phyloP scores from a whole-genome alignment of 2,888 invertebrate species.

The Craniophora ligustri region DNA sequence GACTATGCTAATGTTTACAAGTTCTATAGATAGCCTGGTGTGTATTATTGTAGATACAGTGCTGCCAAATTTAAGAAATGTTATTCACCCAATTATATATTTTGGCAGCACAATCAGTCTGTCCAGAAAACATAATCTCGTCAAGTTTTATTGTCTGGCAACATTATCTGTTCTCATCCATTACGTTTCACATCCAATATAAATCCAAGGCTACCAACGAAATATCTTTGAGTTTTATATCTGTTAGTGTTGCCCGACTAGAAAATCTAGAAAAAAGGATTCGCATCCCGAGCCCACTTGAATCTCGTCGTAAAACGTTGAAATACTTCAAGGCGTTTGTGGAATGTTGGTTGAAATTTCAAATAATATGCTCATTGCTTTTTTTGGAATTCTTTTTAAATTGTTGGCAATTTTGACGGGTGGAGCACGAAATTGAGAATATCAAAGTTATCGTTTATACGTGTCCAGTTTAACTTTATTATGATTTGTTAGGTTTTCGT shows the following conservation, averaged over 20 bases:
- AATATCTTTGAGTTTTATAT: constrained; percentile 31
- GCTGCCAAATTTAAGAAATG: neutral
- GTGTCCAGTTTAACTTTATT: constrained; percentile 30
- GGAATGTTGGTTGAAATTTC: constrained; percentile 35
- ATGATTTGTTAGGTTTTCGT: constrained; percentile 34
- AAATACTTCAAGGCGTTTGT: constrained; percentile 32
- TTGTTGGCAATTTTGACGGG: constrained; percentile 14
- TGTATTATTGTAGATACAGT: no score
- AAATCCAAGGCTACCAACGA: constrained; percentile 18
- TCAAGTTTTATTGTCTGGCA: constrained; percentile 7
- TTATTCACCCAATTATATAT: neutral
- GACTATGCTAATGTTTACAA: no score
- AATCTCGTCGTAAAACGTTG: constrained; percentile 39
- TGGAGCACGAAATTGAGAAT: constrained; percentile 4
- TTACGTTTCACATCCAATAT: constrained; percentile 16
- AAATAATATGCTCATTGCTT: constrained; percentile 26
- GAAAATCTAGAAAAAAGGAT: constrained; percentile 35
- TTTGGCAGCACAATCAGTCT: constrained; percentile 6
- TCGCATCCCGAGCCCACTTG: constrained; percentile 31
- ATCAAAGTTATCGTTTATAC: constrained; percentile 29
- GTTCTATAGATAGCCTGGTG: no score
- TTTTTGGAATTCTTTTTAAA: constrained; percentile 39
- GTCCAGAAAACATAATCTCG: neutral
- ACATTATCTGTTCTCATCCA: constrained; percentile 13
- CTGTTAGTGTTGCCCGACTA: constrained; percentile 7